Evolutionary conservation across 2,797 vertebrate genomes (phyloP), one percentile per base, ranked within the genome.

Genomic region (Okamejei kenojei): DNA sequence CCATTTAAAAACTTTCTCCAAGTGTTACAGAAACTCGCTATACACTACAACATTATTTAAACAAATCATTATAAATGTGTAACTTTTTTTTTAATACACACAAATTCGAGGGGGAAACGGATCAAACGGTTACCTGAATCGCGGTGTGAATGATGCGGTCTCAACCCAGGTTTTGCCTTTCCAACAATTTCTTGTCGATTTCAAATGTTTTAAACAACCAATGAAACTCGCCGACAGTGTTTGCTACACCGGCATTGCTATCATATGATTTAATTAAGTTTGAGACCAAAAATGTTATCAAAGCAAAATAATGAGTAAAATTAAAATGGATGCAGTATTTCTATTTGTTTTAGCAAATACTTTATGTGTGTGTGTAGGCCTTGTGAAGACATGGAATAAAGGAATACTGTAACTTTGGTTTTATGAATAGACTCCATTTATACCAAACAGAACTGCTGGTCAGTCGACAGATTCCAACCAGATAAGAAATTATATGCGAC

Each of bases 361-460:
- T 54, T 54, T 54, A 54, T 54, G 45, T 54, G 45, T 92, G n/a
- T 3, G 32, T 76, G 5, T 74, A 74, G 38, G 90, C 38, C 71
- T 73, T 45, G 29, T 4, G 23, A 73, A 45, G 2, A 45, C 32
- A 32, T 7, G 21, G 54, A 54, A 74, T 92, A 92, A 92, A 92
- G 38, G 35, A 45, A 91, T 91, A 91, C 32, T 91, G 90, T 74
- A 91, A 91, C 68, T 9, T 76, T 92, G 71, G 13, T 26, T 54
- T 26, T 92, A 92, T 92, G 90, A 92, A 74, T 92, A 76, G 71
- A 26, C 71, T 92, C 71, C 71, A 92, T 92, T 92, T 76, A 92
- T n/a, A 74, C 71, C 90, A 73, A 92, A 74, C 26, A 92, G 71
- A 26, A 92, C 38, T 8, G 35, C 35, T 26, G 35, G 23, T 92